Percentiles rank a stretch among this genome's conserved stretches.
Conservation (phyloP, 2,113 vertebrate species). For the Verasper variegatus region DNA sequence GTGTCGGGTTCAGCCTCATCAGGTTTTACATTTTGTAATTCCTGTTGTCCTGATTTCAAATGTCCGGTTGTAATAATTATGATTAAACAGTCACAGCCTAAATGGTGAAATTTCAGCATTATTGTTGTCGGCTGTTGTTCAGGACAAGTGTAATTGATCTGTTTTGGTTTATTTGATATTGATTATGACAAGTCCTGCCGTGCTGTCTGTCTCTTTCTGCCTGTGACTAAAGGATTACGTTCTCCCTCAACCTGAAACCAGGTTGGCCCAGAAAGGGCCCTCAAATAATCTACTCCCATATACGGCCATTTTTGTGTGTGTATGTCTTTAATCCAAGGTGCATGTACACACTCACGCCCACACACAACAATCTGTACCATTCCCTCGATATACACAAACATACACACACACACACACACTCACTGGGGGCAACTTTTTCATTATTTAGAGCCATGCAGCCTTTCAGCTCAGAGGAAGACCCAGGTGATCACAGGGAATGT, state of each 20-base stretch:
- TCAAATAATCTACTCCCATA: conserved; percentile 21
- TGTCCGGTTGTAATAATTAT: background rate
- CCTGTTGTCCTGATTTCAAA: background rate
- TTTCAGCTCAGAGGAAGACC: background rate
- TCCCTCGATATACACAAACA: no score
- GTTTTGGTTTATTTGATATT: background rate
- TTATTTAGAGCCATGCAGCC: background rate
- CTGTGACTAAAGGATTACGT: conserved; percentile 30
- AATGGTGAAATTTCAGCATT: no score
- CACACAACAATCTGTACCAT: background rate
- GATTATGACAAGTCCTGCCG: background rate
- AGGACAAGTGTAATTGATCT: no score
- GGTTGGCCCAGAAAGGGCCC: conserved; percentile 11
- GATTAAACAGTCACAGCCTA: no score
- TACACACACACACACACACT: background rate
- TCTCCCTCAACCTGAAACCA: conserved; percentile 21
- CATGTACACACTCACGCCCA: background rate
- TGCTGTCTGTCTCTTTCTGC: conserved; percentile 7
- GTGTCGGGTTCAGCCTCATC: conserved; percentile 21
- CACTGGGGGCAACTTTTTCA: background rate
- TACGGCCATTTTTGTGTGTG: conserved; percentile 15
- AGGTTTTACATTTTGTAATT: background rate
- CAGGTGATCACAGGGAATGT: background rate
- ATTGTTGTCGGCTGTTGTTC: no score
- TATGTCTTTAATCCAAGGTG: conserved; percentile 11